These are phyloP conservation scores for Pterostichus niger DNA, from an alignment of 2,888 invertebrate species.

Conservation along the genomic window DNA sequence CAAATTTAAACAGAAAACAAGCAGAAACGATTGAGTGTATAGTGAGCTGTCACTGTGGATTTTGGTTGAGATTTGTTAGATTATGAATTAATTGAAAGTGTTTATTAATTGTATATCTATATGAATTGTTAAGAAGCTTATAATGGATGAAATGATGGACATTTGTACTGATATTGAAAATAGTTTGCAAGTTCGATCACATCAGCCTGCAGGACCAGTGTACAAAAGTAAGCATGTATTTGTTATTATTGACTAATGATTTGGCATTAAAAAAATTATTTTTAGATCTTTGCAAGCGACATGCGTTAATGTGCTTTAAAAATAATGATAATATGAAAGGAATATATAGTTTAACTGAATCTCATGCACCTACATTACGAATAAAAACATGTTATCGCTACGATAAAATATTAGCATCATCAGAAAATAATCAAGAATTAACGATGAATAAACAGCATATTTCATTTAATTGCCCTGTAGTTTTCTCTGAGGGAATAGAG, in stretches of 20 bases:
- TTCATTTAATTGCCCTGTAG: slow-evolving; percentile 70
- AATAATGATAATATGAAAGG: slow-evolving; percentile 71
- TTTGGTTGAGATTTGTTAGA: neutral
- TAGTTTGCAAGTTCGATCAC: slow-evolving; percentile 39
- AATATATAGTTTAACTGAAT: slow-evolving; percentile 74
- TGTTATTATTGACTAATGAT: neutral
- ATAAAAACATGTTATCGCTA: slow-evolving; percentile 72
- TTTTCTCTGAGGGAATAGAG: slow-evolving; percentile 69
- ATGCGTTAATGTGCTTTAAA: slow-evolving; percentile 70
- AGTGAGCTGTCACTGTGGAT: slow-evolving; percentile 13
- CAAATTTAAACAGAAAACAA: slow-evolving; percentile 22
- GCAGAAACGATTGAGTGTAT: neutral
- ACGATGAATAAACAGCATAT: slow-evolving; percentile 71
- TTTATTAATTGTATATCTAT: slow-evolving; percentile 1
- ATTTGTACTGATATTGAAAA: slow-evolving; percentile 52
- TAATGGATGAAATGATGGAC: neutral
- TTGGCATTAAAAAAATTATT: neutral
- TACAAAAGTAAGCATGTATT: slow-evolving; percentile 69
- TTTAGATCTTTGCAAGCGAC: slow-evolving; percentile 71
- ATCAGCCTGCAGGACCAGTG: slow-evolving; percentile 69
- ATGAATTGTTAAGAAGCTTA: neutral
- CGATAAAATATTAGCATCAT: slow-evolving; percentile 70
- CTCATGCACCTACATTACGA: slow-evolving; percentile 73
- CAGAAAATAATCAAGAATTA: slow-evolving; percentile 67
- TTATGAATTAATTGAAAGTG: neutral